Evolutionary conservation across 2,888 invertebrate genomes (phyloP).

Genomic region (Thymelicus lineola): DNA sequence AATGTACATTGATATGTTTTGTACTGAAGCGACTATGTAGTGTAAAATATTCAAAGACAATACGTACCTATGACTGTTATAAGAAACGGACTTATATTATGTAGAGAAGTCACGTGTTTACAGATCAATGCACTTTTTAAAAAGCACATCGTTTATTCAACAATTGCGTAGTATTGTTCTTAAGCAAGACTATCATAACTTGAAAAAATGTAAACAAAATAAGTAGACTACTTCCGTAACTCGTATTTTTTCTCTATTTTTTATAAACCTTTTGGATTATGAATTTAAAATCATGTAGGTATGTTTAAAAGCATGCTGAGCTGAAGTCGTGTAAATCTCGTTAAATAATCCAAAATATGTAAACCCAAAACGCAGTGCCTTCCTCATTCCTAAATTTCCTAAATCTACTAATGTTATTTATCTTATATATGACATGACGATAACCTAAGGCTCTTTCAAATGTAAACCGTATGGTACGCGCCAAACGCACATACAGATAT

Average conservation of each 20-base stretch:
- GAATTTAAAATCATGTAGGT: too few relatives aligned
- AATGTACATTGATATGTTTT: conserved; percentile 30
- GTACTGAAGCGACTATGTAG: conserved; percentile 23
- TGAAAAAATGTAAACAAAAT: neutral
- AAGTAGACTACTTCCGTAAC: too few relatives aligned
- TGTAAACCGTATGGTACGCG: neutral
- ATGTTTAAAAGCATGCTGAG: too few relatives aligned
- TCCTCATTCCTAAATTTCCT: neutral
- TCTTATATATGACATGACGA: neutral
- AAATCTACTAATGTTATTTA: neutral
- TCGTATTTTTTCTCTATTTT: too few relatives aligned
- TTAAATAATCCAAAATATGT: neutral
- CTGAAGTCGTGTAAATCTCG: neutral
- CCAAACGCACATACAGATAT: neutral
- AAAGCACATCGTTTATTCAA: neutral
- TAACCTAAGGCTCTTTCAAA: neutral
- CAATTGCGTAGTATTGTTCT: neutral
- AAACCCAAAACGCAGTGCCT: conserved; percentile 1
- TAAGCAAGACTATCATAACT: neutral
- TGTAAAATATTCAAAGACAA: conserved; percentile 30
- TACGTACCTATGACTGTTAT: conserved; percentile 10
- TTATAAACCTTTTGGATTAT: too few relatives aligned
- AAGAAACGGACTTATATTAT: too few relatives aligned
- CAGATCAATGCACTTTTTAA: conserved; percentile 12
- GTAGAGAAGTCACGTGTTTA: neutral